phyloP scores from a whole-genome alignment of 2,797 vertebrate genomes.

The Acropternis orthonyx region DNA sequence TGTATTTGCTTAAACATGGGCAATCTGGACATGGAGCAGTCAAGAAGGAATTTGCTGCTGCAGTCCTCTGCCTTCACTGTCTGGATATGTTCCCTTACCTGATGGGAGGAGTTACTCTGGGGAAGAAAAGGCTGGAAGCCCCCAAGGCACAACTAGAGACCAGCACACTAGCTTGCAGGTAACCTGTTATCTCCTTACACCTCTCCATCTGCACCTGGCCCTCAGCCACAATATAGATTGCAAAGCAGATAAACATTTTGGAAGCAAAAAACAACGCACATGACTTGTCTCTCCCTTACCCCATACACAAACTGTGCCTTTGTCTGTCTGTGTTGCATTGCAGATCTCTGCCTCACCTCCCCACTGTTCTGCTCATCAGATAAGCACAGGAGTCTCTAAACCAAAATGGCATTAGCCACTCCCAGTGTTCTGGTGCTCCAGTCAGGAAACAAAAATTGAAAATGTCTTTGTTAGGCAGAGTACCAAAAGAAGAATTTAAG shows the following conservation, averaged over 20 bases:
- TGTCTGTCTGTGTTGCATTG: accelerated
- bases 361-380: background rate
- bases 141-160: accelerated
- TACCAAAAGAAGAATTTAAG: background rate
- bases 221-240: background rate
- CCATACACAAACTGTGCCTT: too few species aligned
- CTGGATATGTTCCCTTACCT: accelerated
- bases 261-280: accelerated
- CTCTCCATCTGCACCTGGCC: background rate
- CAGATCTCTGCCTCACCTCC: too few species aligned
- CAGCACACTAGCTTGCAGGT: background rate
- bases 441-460: background rate
- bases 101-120: background rate
- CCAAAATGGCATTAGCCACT: background rate
- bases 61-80: background rate
- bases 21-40: accelerated
- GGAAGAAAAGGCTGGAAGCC: background rate
- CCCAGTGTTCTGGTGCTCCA: background rate
- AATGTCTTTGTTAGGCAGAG: background rate
- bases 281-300: background rate
- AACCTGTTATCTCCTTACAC: background rate
- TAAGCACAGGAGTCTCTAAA: accelerated
- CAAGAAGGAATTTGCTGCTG: background rate
- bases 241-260: background rate
- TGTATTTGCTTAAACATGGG: background rate